phyloP scores from a whole-genome alignment of 2,113 vertebrate species.

The Coptodon bakossiorum region DNA sequence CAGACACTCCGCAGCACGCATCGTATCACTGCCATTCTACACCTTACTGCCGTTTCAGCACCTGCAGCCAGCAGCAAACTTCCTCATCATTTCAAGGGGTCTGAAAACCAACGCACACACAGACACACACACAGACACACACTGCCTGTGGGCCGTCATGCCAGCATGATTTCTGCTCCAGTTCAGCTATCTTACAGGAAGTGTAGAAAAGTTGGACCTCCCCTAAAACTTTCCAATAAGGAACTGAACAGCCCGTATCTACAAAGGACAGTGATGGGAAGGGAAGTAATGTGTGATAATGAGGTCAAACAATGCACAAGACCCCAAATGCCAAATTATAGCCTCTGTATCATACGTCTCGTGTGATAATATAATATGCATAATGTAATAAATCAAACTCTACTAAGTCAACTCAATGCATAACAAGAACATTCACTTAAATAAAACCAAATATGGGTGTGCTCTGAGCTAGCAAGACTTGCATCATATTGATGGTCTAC shows the following conservation, averaged over 20 bases:
- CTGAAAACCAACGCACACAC: background rate
- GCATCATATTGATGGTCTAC: background rate
- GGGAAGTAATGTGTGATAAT: background rate
- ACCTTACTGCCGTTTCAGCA: conserved; percentile 6
- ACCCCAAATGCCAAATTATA: background rate
- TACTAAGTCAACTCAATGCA: background rate
- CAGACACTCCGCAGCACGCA: background rate
- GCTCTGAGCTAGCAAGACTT: background rate
- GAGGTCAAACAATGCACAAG: background rate
- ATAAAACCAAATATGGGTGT: background rate
- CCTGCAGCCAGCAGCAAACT: background rate
- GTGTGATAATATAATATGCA: background rate
- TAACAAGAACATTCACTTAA: background rate
- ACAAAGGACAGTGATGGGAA: background rate
- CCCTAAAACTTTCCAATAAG: background rate
- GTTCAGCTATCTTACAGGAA: background rate
- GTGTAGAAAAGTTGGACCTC: background rate
- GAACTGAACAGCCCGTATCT: background rate
- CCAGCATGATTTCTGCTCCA: background rate
- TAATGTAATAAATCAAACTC: background rate
- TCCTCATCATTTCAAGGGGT: background rate
- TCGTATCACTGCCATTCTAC: background rate
- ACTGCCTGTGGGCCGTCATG: background rate
- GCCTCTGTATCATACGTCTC: background rate
- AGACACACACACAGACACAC: background rate